Base-by-base conservation (phyloP, 2,797 vertebrate species). In the Sebastes iracundus region DNA sequence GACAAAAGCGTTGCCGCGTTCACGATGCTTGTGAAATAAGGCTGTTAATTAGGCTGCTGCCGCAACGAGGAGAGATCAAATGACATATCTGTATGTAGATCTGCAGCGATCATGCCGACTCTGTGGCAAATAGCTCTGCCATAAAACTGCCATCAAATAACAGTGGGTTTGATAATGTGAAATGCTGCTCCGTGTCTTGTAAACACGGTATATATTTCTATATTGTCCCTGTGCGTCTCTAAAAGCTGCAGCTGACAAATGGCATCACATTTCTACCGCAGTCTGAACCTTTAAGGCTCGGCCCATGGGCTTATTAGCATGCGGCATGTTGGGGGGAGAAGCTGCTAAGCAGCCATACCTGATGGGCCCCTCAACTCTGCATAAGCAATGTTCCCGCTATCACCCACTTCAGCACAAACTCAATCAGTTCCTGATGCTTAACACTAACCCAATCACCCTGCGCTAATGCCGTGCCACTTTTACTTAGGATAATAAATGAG, bases 401-500 rank as follows among this genome's bases (percentile, higher is more conserved):
- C 90, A 72, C 79, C 84, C 91, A 88, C 90, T 93, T 87, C 83
- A 89, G 90, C 93, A 91, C 88, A 90, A 91, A 92, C 93, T 79
- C 94, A 94, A 95, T 95, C 93, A 93, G 85, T 88, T 94, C 87
- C 91, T 80, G 93, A 92, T 93, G 70, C 94, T 95, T 96, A 96
- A 97, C 95, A 93, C 94, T 93, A 95, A 93, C 85, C 90, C 88
- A 95, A 91, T 96, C 91, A 94, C 89, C 85, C 86, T 81, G 92
- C 85, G 62, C 88, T 93, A 94, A 95, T 83, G 91, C 74, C 66
- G 33, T 94, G 90, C 93, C 90, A 95, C 75, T 96, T 95, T 93
- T 94, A 87, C 88, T 95, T 93, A 93, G 88, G 90, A 92, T 91
- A 95, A 87, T 91, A 95, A 96, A 96, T 92, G 91, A 95, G 96